Evolutionary conservation across 92 coral and sea anemone species (phyloP), one percentile per base, ranked within the genome.

Genomic region (Bergia puertoricense): DNA sequence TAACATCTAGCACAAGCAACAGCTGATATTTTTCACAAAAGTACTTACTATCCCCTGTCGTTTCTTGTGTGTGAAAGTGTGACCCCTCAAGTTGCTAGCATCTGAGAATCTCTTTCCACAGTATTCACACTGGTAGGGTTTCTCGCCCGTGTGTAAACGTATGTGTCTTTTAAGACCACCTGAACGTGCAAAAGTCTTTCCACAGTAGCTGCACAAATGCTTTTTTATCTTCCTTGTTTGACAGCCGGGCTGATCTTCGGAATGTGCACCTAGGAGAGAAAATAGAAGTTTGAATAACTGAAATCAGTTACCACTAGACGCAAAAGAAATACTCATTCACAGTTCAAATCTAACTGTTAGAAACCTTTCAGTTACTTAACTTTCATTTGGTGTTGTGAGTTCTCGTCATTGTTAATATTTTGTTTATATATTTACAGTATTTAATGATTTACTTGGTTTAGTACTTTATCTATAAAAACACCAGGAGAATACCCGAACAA

Each of bases 31-130:
- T n/a, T 79, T 15, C 20, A 39, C 18, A 46, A 8, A 38, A 46
- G 11, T 22, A 79, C 82, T 79, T 22, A 50, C 82, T 42, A 23
- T 48, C 50, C 15, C 36, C 56, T 46, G 82, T 42, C 50, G 82
- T 79, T 67, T 48, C 82, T 39, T 79, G 65, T 79, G 82, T 18
- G 66, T 36, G 22, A 7, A 23, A 3, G 40, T 22, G 44, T 79
- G 82, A 11, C 82, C 67, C 82, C 5, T 79, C 66, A 79, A 79
- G 44, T 79, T 79, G 82, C 82, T 79, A 8, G 66, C 18, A n/a
- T 79, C 82, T n/a, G 82, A 79, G 82, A 79, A 79, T 45, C 39
- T 48, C 39, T 79, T 79, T 38, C 67, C 82, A 48, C 82, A 79
- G 67, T 23, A 50, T 43, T 79, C 65, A 18, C 82, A 79, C 66